phyloP scores from a whole-genome alignment of 2,888 invertebrate species.

The Eupithecia subfuscata region DNA sequence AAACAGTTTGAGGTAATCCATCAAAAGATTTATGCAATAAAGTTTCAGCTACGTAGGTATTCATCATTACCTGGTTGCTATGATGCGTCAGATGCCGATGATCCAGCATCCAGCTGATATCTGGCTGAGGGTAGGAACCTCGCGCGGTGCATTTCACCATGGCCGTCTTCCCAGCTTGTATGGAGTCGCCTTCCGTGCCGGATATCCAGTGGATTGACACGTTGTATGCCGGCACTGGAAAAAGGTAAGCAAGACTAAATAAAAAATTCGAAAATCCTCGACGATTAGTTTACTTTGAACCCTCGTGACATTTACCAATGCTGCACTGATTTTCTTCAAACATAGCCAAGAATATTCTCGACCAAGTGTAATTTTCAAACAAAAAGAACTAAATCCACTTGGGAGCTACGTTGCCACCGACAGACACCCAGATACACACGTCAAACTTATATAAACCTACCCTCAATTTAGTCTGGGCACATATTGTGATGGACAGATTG shows the following conservation, averaged over 20 bases:
- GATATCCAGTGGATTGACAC: constrained; percentile 75
- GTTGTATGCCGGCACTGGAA: constrained; percentile 74
- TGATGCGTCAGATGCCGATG: constrained; percentile 75
- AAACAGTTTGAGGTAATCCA: neutral
- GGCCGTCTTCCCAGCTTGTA: constrained; percentile 67
- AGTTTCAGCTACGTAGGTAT: neutral
- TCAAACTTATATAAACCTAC: neutral
- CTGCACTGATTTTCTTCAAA: neutral
- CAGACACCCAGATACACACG: neutral
- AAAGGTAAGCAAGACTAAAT: neutral
- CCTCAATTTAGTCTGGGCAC: neutral
- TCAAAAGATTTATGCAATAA: neutral
- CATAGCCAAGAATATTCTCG: neutral
- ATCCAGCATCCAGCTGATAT: constrained; percentile 78
- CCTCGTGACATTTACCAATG: neutral
- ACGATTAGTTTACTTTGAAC: neutral
- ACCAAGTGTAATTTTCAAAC: too few relatives aligned
- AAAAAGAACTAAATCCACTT: too few relatives aligned
- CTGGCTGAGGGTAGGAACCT: constrained; percentile 77
- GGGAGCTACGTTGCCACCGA: too few relatives aligned
- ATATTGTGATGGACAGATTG: neutral
- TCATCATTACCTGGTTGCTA: constrained; percentile 70
- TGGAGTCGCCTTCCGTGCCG: constrained; percentile 66
- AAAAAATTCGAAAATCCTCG: neutral
- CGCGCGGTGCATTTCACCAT: constrained; percentile 73